phyloP scores from a whole-genome alignment of 2,113 vertebrate genomes.

The Indri indri region DNA sequence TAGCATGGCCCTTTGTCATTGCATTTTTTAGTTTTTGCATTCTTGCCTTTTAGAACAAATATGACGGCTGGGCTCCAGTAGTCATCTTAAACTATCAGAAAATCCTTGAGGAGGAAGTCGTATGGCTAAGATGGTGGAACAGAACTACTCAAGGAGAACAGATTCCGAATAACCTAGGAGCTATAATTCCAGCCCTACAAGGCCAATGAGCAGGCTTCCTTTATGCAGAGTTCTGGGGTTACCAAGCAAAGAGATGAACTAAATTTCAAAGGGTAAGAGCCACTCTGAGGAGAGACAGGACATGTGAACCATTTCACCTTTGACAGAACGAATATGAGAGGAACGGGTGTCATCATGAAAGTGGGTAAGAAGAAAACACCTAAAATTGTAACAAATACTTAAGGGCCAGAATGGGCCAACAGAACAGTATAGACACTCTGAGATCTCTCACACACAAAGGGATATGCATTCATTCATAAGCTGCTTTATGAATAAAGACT shows the following conservation, averaged over 20 bases:
- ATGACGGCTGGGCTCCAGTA: neutral
- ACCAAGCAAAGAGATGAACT: neutral
- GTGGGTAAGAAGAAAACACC: neutral
- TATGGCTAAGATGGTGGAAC: neutral
- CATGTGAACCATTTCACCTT: neutral
- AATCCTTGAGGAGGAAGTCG: neutral
- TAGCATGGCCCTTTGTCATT: neutral
- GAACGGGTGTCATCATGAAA: neutral
- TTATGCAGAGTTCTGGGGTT: neutral
- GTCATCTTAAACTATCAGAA: neutral
- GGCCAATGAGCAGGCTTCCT: neutral
- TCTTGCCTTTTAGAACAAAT: neutral
- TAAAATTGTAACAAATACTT: slow-evolving; percentile 3
- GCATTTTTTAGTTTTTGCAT: neutral
- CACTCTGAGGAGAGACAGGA: neutral
- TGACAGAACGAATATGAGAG: neutral
- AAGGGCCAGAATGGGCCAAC: neutral
- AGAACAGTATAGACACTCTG: neutral
- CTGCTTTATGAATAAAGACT: neutral
- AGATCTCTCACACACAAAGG: neutral
- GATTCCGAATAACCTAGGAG: neutral
- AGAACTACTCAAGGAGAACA: neutral
- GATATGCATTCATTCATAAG: neutral
- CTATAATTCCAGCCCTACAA: neutral
- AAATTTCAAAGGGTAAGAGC: neutral